Evolutionary conservation across 1,140 invertebrate species (phyloP), one percentile per base, ranked within the genome.

Genomic region (Phymastichus coffea): DNA sequence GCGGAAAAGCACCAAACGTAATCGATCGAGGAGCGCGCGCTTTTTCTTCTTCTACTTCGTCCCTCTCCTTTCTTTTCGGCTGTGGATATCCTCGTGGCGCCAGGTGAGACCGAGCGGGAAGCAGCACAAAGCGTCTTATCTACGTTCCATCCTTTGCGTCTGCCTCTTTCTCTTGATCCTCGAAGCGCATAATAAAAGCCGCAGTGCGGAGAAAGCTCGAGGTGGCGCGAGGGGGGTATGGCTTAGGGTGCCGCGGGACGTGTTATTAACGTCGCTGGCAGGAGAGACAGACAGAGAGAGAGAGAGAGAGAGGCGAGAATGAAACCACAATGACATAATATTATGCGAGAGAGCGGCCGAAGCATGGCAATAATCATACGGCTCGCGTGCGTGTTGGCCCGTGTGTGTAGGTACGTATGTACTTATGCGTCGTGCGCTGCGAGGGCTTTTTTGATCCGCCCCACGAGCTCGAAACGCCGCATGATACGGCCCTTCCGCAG

Each of bases 291-390:
- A 30, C 2, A 14, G 23, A 12, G 14, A 33, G 10, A 25, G 14
- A 44, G 26, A 8, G 17, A 41, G 10, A 61, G 43, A 22, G 37
- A 30, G 55, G 33, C 46, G 61, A 51, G 46, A 62, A 65, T 69
- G 67, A 67, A 66, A 69, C 63, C 69, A 63, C 70, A 68, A 71
- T 72, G 69, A 71, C 69, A 71, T 69, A 72, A 72, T 69, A 68
- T 72, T 70, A 69, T 63, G 60, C 59, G 46, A 38, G 35, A 49
- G 64, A 44, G 61, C 64, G n/a, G n/a, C n/a, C n/a, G n/a, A n/a
- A n/a, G n/a, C n/a, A n/a, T n/a, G 56, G 61, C 66, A 67, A 69
- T 71, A 71, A 71, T 71, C 67, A 70, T 61, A 71, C 51, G 49
- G 48, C 61, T 54, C 38, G 51, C 20, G 19, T 37, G 22, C 25